phyloP scores from a whole-genome alignment of 2,888 invertebrate genomes.

The Pristionchus japonicus region DNA sequence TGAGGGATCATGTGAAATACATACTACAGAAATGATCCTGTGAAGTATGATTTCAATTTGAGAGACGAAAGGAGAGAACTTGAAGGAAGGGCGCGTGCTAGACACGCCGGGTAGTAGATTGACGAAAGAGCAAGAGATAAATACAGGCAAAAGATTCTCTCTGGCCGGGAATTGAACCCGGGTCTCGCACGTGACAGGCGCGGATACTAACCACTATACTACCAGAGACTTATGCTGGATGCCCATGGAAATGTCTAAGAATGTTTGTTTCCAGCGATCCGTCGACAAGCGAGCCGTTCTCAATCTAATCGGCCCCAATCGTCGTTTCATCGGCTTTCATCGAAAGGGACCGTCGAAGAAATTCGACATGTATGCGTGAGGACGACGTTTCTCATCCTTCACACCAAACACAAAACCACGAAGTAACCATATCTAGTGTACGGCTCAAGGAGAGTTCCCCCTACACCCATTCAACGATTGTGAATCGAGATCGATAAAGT shows the following conservation, averaged over 20 bases:
- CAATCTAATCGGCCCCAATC: conserved; percentile 20
- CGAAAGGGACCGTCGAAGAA: conserved; percentile 7
- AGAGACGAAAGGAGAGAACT: neutral
- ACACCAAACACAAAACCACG: conserved; percentile 10
- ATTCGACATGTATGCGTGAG: conserved; percentile 19
- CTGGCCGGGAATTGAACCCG: conserved; percentile 79
- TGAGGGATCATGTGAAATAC: conserved; percentile 58
- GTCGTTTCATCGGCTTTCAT: neutral
- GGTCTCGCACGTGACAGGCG: conserved; percentile 79
- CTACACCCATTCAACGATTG: too few species aligned
- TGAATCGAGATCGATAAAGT: conserved; percentile 36
- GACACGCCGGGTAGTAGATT: neutral
- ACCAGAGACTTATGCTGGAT: conserved; percentile 63
- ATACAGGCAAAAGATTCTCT: conserved; percentile 68
- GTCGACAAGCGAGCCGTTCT: conserved; percentile 24
- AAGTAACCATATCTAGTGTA: conserved; percentile 34
- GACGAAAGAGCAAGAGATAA: neutral
- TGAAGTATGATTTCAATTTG: conserved; percentile 59
- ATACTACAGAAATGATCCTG: conserved; percentile 63
- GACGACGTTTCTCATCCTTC: conserved; percentile 3
- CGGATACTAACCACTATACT: conserved; percentile 79
- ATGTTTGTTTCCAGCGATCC: neutral
- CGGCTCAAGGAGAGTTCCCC: conserved; percentile 27
- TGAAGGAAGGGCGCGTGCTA: neutral
- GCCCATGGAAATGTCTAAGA: neutral